phyloP scores from a whole-genome alignment of 2,888 invertebrate genomes.

The Heteromyza rotundicornis region DNA sequence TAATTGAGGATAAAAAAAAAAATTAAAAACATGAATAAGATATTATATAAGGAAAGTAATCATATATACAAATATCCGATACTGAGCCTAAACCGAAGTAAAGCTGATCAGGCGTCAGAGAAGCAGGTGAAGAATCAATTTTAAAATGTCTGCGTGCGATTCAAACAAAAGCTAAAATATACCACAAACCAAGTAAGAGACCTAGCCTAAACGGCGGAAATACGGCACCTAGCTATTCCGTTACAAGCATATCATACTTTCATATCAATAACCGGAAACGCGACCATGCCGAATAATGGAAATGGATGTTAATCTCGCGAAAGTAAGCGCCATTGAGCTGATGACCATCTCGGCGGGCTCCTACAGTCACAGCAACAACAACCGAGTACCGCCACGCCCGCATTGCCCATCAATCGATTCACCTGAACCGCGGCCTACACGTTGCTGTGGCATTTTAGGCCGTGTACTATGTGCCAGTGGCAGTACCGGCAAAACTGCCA shows the following conservation, averaged over 20 bases:
- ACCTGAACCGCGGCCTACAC: constrained; percentile 26
- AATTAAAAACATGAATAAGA: too few species aligned
- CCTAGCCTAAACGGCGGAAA: too few species aligned
- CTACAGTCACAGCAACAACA: constrained; percentile 44
- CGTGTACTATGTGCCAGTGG: constrained; percentile 45
- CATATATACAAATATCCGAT: too few species aligned
- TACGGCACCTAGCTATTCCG: too few species aligned
- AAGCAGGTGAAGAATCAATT: constrained; percentile 1
- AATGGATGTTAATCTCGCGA: constrained; percentile 60
- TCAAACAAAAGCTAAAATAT: constrained; percentile 10
- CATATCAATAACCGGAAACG: too few species aligned
- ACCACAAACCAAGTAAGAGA: neutral
- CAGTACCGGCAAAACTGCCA: constrained; percentile 45
- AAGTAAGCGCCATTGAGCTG: constrained; percentile 51
- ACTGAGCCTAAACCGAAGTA: too few species aligned
- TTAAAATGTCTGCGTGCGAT: neutral
- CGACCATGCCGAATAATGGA: constrained; percentile 48
- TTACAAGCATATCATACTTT: too few species aligned
- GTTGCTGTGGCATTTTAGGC: constrained; percentile 52
- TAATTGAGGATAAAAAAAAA: too few species aligned
- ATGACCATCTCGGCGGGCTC: constrained; percentile 58
- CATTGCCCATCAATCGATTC: constrained; percentile 33
- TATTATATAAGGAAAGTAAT: too few species aligned
- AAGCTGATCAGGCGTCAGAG: constrained; percentile 32
- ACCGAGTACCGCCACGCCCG: constrained; percentile 27